These are phyloP conservation scores for Columba livia DNA, from an alignment of 2,113 vertebrate species.

Conservation along the genomic window DNA sequence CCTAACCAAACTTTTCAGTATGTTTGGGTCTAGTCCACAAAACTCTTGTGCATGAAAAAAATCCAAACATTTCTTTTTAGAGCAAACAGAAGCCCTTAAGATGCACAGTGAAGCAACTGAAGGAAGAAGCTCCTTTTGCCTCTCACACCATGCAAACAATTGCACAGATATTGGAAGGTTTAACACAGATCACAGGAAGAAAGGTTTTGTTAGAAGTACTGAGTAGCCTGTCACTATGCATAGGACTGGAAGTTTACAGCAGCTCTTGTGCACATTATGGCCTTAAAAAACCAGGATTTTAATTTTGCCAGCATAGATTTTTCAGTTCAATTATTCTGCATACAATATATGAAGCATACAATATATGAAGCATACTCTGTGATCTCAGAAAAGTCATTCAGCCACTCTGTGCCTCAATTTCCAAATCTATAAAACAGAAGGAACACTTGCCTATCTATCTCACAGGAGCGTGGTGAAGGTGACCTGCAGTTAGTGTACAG, in stretches of 20 bases:
- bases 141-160: not conserved
- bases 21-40: not conserved
- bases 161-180: not conserved
- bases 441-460: not conserved
- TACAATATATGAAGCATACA: accelerated
- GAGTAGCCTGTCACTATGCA: not conserved
- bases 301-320: not conserved
- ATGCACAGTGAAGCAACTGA: not conserved
- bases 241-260: not conserved
- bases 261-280: not conserved
- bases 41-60: not conserved
- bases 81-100: not conserved
- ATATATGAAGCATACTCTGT: not conserved
- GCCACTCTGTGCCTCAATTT: not conserved
- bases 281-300: not conserved
- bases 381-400: not conserved
- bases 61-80: not conserved
- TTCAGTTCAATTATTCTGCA: not conserved
- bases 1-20: not conserved
- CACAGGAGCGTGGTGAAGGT: not conserved
- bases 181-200: not conserved
- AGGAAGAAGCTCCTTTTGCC: not conserved
- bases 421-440: not conserved
- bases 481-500: not conserved
- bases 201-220: not conserved